A percentile compares a stretch with the other conserved stretches of the same genome.
Conservation (phyloP, 2,888 invertebrate species). For the Dascillus cervinus region DNA sequence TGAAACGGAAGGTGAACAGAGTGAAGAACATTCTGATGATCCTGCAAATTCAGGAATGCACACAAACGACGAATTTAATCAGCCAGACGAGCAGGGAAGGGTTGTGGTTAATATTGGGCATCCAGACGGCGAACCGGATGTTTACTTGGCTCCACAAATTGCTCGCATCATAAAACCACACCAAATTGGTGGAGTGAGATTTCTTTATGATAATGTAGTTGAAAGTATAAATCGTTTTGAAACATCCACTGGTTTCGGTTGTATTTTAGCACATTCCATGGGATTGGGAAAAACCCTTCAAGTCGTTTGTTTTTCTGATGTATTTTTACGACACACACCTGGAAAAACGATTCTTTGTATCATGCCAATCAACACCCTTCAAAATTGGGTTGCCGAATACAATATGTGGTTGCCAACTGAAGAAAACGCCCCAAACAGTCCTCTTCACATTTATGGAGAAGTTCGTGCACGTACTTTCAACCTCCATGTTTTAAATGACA, state of each 20-base stretch:
- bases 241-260: constrained; percentile 88
- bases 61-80: constrained; percentile 86
- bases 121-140: constrained; percentile 81
- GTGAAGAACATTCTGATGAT: constrained; percentile 79
- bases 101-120: constrained; percentile 92
- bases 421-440: constrained; percentile 41
- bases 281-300: constrained; percentile 96
- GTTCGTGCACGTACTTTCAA: constrained; percentile 75
- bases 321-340: constrained; percentile 83
- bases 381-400: constrained; percentile 96
- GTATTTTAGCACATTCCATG: constrained; percentile 98
- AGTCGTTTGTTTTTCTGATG: constrained; percentile 92
- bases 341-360: constrained; percentile 89
- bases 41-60: constrained; percentile 86
- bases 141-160: constrained; percentile 87
- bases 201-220: constrained; percentile 93
- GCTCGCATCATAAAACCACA: constrained; percentile 90
- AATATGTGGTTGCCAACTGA: constrained; percentile 93
- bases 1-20: constrained; percentile 72
- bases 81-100: constrained; percentile 84
- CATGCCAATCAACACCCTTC: constrained; percentile 97
- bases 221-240: constrained; percentile 87
- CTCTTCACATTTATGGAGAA: constrained; percentile 54
- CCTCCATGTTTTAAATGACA: constrained; percentile 87
- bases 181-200: constrained; percentile 69